Evolutionary conservation across 2,888 invertebrate species (phyloP).

Genomic region (Cactoblastis cactorum): DNA sequence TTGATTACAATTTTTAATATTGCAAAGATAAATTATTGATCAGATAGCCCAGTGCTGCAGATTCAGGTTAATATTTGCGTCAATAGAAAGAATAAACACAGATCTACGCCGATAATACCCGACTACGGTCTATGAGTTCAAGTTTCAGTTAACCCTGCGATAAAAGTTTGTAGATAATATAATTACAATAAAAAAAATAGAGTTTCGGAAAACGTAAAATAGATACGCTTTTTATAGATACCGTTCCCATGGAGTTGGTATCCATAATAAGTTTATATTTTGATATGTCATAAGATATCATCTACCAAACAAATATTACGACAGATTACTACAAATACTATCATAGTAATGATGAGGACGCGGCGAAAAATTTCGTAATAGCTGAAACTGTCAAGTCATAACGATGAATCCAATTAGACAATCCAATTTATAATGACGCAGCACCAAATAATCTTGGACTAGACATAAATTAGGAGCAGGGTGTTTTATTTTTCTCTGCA

Average conservation of each 20-base stretch:
- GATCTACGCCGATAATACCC: conserved; percentile 36
- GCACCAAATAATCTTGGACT: conserved; percentile 26
- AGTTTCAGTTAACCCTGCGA: conserved; percentile 55
- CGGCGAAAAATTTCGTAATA: not conserved
- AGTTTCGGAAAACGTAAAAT: no score
- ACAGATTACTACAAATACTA: conserved; percentile 1
- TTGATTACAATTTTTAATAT: conserved; percentile 20
- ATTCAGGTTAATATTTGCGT: conserved; percentile 53
- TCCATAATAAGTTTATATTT: not conserved
- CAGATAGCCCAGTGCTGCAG: conserved; percentile 56
- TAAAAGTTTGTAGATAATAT: conserved; percentile 29
- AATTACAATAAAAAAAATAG: conserved; percentile 16
- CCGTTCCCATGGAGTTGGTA: not conserved
- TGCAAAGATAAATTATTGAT: conserved; percentile 47
- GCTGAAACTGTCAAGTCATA: not conserved
- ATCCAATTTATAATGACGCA: conserved; percentile 23
- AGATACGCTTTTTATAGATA: no score
- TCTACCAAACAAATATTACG: conserved; percentile 3
- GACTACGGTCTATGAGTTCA: conserved; percentile 50
- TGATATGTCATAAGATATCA: not conserved
- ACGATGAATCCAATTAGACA: not conserved
- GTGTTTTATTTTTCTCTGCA: conserved; percentile 55
- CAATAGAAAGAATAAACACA: conserved; percentile 40
- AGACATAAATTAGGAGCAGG: conserved; percentile 44
- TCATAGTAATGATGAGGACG: conserved; percentile 4